Evolutionary conservation across 2,888 invertebrate species (phyloP).

Genomic region (Ochropacha duplaris): DNA sequence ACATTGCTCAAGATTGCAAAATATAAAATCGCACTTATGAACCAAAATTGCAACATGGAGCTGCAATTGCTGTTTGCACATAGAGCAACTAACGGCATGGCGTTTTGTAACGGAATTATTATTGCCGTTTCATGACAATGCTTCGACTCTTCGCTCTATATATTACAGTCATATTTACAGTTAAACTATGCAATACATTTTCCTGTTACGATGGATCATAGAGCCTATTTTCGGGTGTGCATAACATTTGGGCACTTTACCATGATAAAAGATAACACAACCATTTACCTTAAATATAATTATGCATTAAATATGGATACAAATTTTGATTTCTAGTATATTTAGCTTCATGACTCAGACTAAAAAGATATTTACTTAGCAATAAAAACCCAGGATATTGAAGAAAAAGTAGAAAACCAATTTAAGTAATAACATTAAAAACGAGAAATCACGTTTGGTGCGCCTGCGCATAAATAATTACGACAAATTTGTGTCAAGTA

Average conservation of each 20-base stretch:
- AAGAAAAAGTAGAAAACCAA: background rate
- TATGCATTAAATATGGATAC: too few species aligned
- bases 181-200: background rate
- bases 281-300: too few species aligned
- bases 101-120: conserved; percentile 29
- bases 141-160: conserved; percentile 16
- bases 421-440: background rate
- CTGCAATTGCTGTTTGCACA: conserved; percentile 24
- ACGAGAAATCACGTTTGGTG: background rate
- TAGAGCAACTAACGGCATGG: conserved; percentile 25
- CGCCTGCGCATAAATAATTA: background rate
- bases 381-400: background rate
- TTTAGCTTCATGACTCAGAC: background rate
- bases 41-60: conserved; percentile 30
- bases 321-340: too few species aligned
- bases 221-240: too few species aligned
- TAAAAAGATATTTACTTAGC: background rate
- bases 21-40: conserved; percentile 9
- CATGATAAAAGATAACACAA: too few species aligned
- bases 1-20: background rate
- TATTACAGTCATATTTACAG: conserved; percentile 15
- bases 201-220: background rate
- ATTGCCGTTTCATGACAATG: conserved; percentile 14
- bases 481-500: background rate
- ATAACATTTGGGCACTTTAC: too few species aligned